Conservation (phyloP, 2,888 invertebrate species). For the Eudasyphora cyanicolor region DNA sequence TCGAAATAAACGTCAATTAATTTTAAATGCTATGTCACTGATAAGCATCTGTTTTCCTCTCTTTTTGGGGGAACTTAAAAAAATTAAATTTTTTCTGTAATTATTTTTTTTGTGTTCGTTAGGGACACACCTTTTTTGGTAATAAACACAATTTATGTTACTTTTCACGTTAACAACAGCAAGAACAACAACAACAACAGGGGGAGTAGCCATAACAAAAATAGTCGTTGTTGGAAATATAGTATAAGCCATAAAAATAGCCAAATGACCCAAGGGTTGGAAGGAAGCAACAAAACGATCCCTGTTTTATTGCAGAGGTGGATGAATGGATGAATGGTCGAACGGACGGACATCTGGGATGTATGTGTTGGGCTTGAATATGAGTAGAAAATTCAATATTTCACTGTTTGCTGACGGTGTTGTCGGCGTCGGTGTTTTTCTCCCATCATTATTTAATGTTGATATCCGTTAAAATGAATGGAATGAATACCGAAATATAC, state of each 20-base stretch:
- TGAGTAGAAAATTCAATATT: too few relatives aligned
- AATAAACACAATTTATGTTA: not conserved
- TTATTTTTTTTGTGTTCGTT: not conserved
- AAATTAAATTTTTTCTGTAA: not conserved
- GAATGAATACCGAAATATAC: slow-evolving; percentile 9
- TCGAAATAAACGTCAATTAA: not conserved
- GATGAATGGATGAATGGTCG: not conserved
- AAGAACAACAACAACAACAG: not conserved
- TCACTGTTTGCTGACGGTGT: not conserved
- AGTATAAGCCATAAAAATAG: slow-evolving; percentile 8
- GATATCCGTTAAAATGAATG: slow-evolving; percentile 8
- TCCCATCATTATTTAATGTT: slow-evolving; percentile 59
- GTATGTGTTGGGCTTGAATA: too few relatives aligned
- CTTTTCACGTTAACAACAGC: not conserved
- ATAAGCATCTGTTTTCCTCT: not conserved
- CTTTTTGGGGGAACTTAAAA: not conserved
- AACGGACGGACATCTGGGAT: too few relatives aligned
- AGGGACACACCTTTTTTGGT: not conserved
- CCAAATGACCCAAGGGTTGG: not conserved
- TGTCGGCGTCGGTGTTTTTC: slow-evolving; percentile 12
- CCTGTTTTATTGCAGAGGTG: slow-evolving; percentile 29
- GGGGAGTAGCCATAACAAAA: too few relatives aligned
- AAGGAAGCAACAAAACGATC: slow-evolving; percentile 35
- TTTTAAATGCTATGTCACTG: not conserved
- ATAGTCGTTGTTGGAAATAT: not conserved